Base-by-base conservation (phyloP, 2,888 invertebrate genomes). In the Pammene aurita region DNA sequence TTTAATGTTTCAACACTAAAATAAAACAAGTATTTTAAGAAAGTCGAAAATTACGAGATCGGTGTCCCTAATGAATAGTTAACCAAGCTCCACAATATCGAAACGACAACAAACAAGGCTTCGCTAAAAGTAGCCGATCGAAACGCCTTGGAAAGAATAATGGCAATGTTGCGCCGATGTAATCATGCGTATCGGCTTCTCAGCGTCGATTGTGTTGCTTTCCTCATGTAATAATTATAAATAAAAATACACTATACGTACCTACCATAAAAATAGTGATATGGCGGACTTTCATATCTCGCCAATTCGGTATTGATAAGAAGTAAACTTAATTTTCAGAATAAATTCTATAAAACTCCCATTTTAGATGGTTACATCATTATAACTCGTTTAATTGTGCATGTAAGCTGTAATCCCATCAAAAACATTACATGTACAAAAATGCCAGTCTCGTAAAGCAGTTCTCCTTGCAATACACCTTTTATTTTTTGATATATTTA, bases 271-370 rank as follows among this genome's bases (percentile, higher is more conserved):
- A 58, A 10, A 58, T 34, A 44, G 44, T 58, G 16, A 18, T 41
- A 16, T 41, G 26, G 44, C 58, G n/a, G 26, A 26, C 26, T 34
- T 58, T 58, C 58, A 58, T 58, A 16, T 57, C 57, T 56, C 34
- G 44, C 58, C 44, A 13, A 57, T 18, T 58, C 44, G 11, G 26
- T 26, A 58, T 14, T 58, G 58, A 58, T 44, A 26, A 44, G 57
- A 58, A 26, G 5, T 44, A 1, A 4, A 42, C 44, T 44, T 44
- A 2, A 44, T 44, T 26, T 44, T 58, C n/a, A 35, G n/a, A 35
- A 35, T n/a, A 38, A 44, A 10, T 44, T 56, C 41, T 58, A 10
- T 26, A 26, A 10, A 26, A 58, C n/a, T 14, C n/a, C 9, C 16
- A 14, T 44, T 26, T 2, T 26, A 42, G 13, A 42, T 9, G 26